phyloP scores from a whole-genome alignment of 2,113 vertebrate species.

The Polyodon spathula region DNA sequence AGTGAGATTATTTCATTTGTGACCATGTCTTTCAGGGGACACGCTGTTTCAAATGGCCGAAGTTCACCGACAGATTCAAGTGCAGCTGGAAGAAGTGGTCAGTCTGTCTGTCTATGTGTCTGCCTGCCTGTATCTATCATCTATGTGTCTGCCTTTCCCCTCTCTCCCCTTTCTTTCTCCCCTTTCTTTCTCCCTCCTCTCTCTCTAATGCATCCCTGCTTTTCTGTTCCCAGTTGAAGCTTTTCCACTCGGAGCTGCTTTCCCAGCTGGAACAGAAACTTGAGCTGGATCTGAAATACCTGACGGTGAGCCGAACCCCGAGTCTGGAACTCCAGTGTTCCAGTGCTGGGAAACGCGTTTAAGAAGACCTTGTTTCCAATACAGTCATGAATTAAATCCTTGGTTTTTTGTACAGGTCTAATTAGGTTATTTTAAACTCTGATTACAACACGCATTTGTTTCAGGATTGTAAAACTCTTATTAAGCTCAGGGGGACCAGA shows the following conservation, averaged over 20 bases:
- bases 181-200: neutral
- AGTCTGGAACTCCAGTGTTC: too few species aligned
- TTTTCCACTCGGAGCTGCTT: conserved; percentile 73
- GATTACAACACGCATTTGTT: too few species aligned
- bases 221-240: conserved; percentile 53
- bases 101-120: conserved; percentile 28
- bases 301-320: conserved; percentile 57
- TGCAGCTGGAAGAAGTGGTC: conserved; percentile 72
- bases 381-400: too few species aligned
- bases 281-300: conserved; percentile 73
- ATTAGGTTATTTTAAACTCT: too few species aligned
- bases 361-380: too few species aligned
- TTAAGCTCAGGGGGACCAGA: too few species aligned
- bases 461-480: too few species aligned
- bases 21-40: conserved; percentile 49
- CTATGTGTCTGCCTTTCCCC: neutral
- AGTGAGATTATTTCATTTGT: neutral
- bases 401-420: too few species aligned
- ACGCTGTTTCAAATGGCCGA: conserved; percentile 78
- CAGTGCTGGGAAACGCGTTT: too few species aligned
- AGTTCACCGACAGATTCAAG: conserved; percentile 74
- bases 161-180: too few species aligned
- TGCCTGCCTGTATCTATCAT: neutral
- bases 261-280: conserved; percentile 72
- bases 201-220: neutral